Evolutionary conservation across 2,888 invertebrate species (phyloP).

Genomic region (Rhagonycha fulva): DNA sequence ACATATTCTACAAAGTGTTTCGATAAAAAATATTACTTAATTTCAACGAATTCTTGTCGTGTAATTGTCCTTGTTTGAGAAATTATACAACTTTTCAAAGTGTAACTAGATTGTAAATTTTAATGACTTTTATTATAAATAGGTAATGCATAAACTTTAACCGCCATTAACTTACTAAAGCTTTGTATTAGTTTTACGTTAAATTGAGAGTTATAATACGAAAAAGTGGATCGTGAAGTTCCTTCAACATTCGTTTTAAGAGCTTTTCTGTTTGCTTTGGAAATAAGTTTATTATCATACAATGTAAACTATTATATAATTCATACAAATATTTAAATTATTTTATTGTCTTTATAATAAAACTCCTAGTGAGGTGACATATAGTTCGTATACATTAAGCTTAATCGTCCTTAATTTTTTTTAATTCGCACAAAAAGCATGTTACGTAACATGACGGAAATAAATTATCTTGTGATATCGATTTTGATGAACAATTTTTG

Average conservation of each 20-base stretch:
- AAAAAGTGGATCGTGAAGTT: neutral
- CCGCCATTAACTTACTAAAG: neutral
- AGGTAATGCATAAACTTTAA: neutral
- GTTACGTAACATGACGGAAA: neutral
- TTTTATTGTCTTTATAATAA: neutral
- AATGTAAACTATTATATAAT: neutral
- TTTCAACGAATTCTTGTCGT: neutral
- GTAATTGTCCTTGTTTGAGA: neutral
- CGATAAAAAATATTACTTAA: neutral
- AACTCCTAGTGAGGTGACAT: neutral
- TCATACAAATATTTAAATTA: neutral
- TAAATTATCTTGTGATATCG: neutral
- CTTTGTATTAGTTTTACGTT: neutral
- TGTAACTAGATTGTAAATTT: neutral
- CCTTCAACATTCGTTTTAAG: neutral
- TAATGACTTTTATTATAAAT: neutral
- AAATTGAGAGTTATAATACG: neutral
- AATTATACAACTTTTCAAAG: neutral
- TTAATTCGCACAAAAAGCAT: neutral
- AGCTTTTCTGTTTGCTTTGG: neutral
- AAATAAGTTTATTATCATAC: neutral
- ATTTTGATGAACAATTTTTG: neutral
- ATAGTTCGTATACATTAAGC: neutral
- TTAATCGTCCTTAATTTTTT: neutral
- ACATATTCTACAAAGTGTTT: neutral